Percentiles rank a stretch among this genome's conserved stretches.
Evolutionary conservation across 2,888 invertebrate species (phyloP).

Genomic region (Cactoblastis cactorum): DNA sequence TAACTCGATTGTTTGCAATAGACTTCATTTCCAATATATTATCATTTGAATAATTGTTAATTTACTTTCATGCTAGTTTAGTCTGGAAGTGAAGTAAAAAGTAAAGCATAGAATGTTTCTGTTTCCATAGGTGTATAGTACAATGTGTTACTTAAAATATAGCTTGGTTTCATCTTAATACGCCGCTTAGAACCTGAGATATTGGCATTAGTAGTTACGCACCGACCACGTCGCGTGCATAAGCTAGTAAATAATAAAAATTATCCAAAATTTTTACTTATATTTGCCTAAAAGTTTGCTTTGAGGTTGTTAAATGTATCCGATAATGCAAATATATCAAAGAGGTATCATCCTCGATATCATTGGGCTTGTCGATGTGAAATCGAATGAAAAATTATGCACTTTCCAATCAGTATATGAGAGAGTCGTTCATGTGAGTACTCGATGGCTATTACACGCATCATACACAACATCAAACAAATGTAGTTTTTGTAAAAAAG

Average conservation of each 20-base stretch:
- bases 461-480: constrained; percentile 36
- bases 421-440: constrained; percentile 53
- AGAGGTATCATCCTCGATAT: constrained; percentile 22
- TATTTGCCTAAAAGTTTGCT: neutral
- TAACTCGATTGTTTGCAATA: constrained; percentile 33
- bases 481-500: neutral
- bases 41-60: neutral
- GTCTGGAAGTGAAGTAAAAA: too few species aligned
- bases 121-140: too few species aligned
- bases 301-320: constrained; percentile 6
- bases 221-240: too few species aligned
- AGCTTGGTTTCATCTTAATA: too few species aligned
- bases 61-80: too few species aligned
- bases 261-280: neutral
- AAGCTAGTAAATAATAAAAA: too few species aligned
- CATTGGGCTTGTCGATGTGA: constrained; percentile 52
- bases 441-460: constrained; percentile 64
- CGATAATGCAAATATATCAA: constrained; percentile 16
- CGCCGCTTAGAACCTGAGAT: too few species aligned
- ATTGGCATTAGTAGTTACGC: too few species aligned
- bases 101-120: too few species aligned
- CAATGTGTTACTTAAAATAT: too few species aligned
- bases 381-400: constrained; percentile 76
- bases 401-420: constrained; percentile 68
- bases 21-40: constrained; percentile 16